A percentile compares a stretch with the other conserved stretches of the same genome.
Conservation (phyloP, 2,888 invertebrate species). For the Phorcus lineatus region DNA sequence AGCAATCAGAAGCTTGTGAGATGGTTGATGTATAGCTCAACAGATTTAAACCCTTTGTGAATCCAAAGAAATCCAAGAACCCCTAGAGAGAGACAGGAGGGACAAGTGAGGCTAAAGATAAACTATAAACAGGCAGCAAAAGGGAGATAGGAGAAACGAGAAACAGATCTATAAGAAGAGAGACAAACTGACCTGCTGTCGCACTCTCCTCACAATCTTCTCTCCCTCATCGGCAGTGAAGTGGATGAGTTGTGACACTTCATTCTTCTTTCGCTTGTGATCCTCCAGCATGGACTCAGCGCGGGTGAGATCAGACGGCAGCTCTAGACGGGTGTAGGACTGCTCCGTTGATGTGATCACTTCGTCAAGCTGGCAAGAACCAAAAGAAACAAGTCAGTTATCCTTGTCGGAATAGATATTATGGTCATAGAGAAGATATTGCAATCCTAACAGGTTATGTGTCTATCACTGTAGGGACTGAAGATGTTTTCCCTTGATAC, state of each 20-base stretch:
- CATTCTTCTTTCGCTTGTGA: slow-evolving; percentile 82
- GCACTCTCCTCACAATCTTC: slow-evolving; percentile 82
- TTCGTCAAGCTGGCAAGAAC: slow-evolving; percentile 78
- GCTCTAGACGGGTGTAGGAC: slow-evolving; percentile 73
- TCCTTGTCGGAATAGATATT: neutral
- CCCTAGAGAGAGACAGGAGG: too few relatives aligned
- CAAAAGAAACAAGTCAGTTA: neutral
- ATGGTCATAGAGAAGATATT: neutral
- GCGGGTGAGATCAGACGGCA: slow-evolving; percentile 77
- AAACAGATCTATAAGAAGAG: neutral
- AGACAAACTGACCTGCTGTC: slow-evolving; percentile 78
- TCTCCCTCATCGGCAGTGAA: slow-evolving; percentile 83
- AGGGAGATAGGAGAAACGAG: too few relatives aligned
- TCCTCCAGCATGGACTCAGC: slow-evolving; percentile 79
- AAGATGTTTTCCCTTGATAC: too few relatives aligned
- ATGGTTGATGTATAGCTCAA: too few relatives aligned
- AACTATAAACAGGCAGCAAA: too few relatives aligned
- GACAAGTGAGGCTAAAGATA: too few relatives aligned
- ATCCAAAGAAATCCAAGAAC: too few relatives aligned
- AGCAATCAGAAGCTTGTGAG: too few relatives aligned
- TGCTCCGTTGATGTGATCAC: slow-evolving; percentile 80
- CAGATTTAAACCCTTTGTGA: too few relatives aligned
- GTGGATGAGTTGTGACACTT: slow-evolving; percentile 82
- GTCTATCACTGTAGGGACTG: too few relatives aligned
- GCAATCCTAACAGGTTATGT: neutral